These are phyloP conservation scores for Drosophila buzzatii DNA, from an alignment of 2,888 invertebrate genomes.

Conservation along the genomic window DNA sequence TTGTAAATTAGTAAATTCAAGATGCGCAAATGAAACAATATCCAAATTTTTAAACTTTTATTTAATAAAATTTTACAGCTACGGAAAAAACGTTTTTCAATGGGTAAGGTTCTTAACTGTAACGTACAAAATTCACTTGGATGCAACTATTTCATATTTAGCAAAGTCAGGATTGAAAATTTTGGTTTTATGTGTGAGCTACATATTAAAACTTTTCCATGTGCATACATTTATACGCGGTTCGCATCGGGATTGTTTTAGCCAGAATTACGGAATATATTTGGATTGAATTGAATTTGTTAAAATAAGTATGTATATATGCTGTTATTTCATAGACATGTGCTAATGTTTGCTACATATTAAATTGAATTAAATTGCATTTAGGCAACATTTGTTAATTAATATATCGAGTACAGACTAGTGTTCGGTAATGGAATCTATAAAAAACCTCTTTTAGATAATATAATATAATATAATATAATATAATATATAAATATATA, in stretches of 20 bases:
- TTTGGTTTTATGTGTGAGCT: conserved; percentile 39
- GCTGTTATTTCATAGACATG: conserved; percentile 40
- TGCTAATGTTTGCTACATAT: conserved; percentile 35
- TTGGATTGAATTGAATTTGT: conserved; percentile 8
- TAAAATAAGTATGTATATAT: conserved; percentile 25
- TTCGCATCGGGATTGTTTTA: conserved; percentile 34
- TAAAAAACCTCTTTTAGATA: conserved; percentile 59
- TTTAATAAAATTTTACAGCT: conserved; percentile 72
- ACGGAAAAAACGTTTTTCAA: conserved; percentile 61
- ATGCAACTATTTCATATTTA: conserved; percentile 24
- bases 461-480: conserved; percentile 33
- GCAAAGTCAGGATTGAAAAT: conserved; percentile 26
- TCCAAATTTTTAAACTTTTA: conserved; percentile 52
- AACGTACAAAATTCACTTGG: conserved; percentile 40
- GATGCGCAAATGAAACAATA: neutral
- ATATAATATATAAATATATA: conserved; percentile 36
- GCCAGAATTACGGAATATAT: conserved; percentile 21
- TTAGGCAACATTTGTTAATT: conserved; percentile 23
- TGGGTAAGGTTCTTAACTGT: conserved; percentile 49
- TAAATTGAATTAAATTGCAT: conserved; percentile 36
- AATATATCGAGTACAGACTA: conserved; percentile 51
- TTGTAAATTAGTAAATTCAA: neutral
- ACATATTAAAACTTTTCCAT: conserved; percentile 43
- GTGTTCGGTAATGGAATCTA: conserved; percentile 42
- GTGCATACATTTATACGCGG: conserved; percentile 20